Evolutionary conservation across 2,113 vertebrate species (phyloP).

Genomic region (Tiliqua scincoides): DNA sequence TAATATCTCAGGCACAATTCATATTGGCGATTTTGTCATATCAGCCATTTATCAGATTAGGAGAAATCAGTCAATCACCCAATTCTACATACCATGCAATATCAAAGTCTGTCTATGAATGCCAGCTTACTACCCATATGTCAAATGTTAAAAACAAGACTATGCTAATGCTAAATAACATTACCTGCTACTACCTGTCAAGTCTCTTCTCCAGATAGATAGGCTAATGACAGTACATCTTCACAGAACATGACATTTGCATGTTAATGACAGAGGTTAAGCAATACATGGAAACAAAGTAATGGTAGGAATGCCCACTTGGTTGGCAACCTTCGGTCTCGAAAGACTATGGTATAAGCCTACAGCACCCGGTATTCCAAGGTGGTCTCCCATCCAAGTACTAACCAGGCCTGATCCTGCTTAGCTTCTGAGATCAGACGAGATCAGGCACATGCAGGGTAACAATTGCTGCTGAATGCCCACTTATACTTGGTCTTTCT

Average conservation of each 20-base stretch:
- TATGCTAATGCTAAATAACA: neutral
- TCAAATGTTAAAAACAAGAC: neutral
- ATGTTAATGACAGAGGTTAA: neutral
- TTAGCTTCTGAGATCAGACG: no score
- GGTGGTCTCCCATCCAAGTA: no score
- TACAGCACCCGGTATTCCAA: no score
- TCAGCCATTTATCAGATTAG: neutral
- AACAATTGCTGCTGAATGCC: no score
- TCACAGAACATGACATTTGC: neutral
- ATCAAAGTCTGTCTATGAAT: neutral
- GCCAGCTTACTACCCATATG: neutral
- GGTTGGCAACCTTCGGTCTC: no score
- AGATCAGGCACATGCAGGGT: no score
- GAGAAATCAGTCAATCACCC: neutral
- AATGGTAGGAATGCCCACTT: neutral
- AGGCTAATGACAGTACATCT: neutral
- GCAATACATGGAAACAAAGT: neutral
- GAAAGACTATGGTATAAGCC: no score
- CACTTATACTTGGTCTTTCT: no score
- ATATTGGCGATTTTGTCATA: neutral
- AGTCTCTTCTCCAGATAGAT: neutral
- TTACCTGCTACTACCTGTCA: neutral
- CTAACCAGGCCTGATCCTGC: no score
- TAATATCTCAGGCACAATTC: neutral
- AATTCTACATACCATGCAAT: neutral